Evolutionary conservation across 2,113 vertebrate species (phyloP), one percentile per base, ranked within the genome.

Genomic region (Bambusicola thoracicus): DNA sequence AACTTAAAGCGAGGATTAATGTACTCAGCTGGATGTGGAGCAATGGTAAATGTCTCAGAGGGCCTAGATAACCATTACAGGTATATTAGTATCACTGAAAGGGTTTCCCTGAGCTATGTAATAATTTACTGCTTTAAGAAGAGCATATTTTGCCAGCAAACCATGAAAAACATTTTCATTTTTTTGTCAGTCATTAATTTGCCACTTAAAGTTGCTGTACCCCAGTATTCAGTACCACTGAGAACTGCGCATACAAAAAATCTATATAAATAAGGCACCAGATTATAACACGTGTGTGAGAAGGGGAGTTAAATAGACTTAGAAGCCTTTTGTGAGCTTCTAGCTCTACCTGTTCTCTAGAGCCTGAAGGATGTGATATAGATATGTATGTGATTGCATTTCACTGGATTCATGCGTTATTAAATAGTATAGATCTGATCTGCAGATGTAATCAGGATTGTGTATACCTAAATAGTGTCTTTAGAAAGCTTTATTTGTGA

Each of bases 211-310:
- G 13, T 70, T 34, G 22, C 43, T 13, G 29, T 24, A 46, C 32
- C 2, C 1, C 0, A 1, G 32, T 32, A 5, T 30, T 43, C 9
- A 14, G 5, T 68, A 40, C 74, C 40, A 29, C 46, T 36, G 41
- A 73, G 59, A 67, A 73, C 36, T 43, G 48, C 7, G 6, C 29
- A 3, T 40, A 34, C 20, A 30, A 24, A 69, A 93, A 74, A 34
- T 20, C 21, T 43, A 13, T 1, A 8, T 40, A 40, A 34, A 27
- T 53, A 53, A 53, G 17, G 15, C 17, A 44, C 22, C 27, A 58
- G 40, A 12, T 53, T 15, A 34, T 49, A 15, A 63, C 44, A 36
- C 2, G 6, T 40, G 38, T 0, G 2, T 41, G 19, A 20, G 29
- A 61, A 82, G 70, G 17, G 9, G 46, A 46, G 13, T 67, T 67